These are phyloP conservation scores for Oxycera nigricornis DNA, from an alignment of 2,888 invertebrate species.

Conservation along the genomic window DNA sequence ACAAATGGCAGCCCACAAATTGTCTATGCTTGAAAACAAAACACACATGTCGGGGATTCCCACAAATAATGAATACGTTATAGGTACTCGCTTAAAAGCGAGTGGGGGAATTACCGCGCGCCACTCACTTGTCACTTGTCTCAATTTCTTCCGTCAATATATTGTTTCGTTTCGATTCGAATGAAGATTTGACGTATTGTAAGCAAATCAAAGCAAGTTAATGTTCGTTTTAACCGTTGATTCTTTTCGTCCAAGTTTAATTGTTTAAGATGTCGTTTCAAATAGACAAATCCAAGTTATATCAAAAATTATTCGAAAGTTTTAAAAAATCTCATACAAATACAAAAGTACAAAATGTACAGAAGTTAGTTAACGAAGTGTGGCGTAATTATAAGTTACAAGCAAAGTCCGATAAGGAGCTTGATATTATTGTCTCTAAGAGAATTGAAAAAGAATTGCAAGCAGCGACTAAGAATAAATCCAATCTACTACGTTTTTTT, in stretches of 20 bases:
- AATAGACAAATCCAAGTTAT: not conserved
- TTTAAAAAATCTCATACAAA: not conserved
- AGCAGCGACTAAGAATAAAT: conserved; percentile 2
- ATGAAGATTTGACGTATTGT: not conserved
- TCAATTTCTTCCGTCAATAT: not conserved
- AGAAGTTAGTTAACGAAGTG: not conserved
- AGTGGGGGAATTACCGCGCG: no score
- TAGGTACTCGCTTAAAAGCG: no score
- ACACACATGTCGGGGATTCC: not conserved
- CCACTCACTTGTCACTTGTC: not conserved
- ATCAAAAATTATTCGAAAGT: not conserved
- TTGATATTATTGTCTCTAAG: not conserved
- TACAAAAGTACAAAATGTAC: not conserved
- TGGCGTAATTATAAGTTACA: conserved; percentile 4
- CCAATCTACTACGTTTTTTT: not conserved
- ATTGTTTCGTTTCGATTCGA: not conserved
- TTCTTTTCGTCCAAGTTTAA: not conserved
- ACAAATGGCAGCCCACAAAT: not conserved
- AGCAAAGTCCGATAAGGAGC: conserved; percentile 6
- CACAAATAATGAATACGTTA: not conserved
- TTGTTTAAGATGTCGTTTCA: not conserved
- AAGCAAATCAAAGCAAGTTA: not conserved
- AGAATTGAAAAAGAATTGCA: not conserved
- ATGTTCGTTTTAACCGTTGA: not conserved
- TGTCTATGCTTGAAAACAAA: not conserved